Evolutionary conservation across 2,113 vertebrate genomes (phyloP).

Genomic region (Pteronura brasiliensis): DNA sequence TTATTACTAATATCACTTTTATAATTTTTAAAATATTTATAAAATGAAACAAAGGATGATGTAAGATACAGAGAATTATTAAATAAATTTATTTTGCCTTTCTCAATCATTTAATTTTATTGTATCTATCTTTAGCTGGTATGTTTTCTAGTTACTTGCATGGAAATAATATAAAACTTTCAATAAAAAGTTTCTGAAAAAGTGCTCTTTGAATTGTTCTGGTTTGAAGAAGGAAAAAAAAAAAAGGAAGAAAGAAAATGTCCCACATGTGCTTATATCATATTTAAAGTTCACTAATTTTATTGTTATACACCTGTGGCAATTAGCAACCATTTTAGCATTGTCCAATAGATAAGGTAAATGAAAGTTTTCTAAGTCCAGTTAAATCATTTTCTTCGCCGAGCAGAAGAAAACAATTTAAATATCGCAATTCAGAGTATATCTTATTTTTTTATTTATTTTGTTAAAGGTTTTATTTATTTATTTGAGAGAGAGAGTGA

Average conservation of each 20-base stretch:
- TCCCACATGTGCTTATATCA: conserved; percentile 17
- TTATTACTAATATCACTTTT: neutral
- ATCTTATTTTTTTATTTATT: neutral
- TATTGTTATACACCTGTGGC: conserved; percentile 46
- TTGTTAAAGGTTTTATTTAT: too few species aligned
- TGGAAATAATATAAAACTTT: conserved; percentile 32
- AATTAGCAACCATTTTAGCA: conserved; percentile 58
- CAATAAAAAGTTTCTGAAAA: neutral
- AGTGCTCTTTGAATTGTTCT: conserved; percentile 50
- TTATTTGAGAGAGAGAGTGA: too few species aligned
- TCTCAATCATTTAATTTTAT: conserved; percentile 7
- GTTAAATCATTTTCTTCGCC: conserved; percentile 47
- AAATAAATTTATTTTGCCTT: neutral
- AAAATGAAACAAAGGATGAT: neutral
- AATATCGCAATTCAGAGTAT: conserved; percentile 4
- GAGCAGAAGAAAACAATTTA: conserved; percentile 34
- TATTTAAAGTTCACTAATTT: conserved; percentile 68
- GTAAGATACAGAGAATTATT: neutral
- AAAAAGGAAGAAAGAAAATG: conserved; percentile 13
- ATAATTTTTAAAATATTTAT: neutral
- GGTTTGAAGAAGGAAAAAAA: neutral
- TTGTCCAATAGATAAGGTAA: conserved; percentile 31
- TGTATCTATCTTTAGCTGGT: neutral
- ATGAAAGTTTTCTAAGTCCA: conserved; percentile 54
- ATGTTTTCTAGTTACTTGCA: neutral